Evolutionary conservation across 2,113 vertebrate genomes (phyloP), one percentile per base, ranked within the genome.

Genomic region (Lepus europaeus): DNA sequence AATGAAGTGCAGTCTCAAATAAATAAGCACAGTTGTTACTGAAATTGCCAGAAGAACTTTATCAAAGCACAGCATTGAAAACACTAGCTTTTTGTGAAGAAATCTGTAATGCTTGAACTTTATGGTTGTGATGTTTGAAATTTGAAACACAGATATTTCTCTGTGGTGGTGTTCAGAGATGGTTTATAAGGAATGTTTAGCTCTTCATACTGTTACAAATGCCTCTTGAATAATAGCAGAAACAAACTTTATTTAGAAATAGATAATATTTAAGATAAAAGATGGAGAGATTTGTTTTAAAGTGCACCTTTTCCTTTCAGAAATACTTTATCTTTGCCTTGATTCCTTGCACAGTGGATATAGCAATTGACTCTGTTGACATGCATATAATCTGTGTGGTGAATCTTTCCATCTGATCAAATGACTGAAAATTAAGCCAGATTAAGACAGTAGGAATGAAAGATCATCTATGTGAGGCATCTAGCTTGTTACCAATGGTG

Each of bases 41-140:
- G 72, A 85, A 92, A 92, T 85, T 88, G 63, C 16, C 53, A 64
- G 9, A 92, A 56, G 4, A 94, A 78, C 27, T 77, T 82, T 22
- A 78, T 1, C 92, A 87, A 79, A 85, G 36, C 10, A 82, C 66
- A 64, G 53, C 63, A 51, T 10, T 63, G 14, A n/a, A 61, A 86
- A n/a, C 27, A 19, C 63, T 87, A 59, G 5, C 31, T 86, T 86
- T 94, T 85, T 82, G 8, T 73, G n/a, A 85, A 88, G 56, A 90
- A 74, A 36, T 72, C 33, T 88, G 25, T 85, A 64, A 22, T 72
- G 45, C 11, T 69, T 66, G 36, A 69, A 36, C 68, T 95, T 94
- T 4, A 36, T 68, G 68, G 20, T 31, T 82, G 1, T 69, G 14
- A 68, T 49, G 27, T 39, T 81, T 91, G 88, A 72, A 17, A 9